A percentile compares a stretch with the other conserved stretches of the same genome.
These are phyloP conservation scores for Mycalesis mineus DNA, from an alignment of 2,888 invertebrate genomes.

Conservation along the genomic window DNA sequence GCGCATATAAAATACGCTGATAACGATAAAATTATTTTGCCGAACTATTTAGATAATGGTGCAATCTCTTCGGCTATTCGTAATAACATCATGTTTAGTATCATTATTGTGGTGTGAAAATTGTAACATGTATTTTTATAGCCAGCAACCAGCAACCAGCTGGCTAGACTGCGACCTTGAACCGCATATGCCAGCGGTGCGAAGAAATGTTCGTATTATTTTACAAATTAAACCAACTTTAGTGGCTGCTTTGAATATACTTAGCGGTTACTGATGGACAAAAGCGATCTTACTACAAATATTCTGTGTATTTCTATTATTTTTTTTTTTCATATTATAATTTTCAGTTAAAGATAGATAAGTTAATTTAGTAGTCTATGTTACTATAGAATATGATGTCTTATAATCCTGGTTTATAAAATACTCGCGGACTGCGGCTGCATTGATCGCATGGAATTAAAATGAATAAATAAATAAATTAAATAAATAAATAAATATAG, in stretches of 20 bases:
- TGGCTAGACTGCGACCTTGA: background rate
- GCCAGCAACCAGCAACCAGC: too few species aligned
- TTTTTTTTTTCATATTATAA: too few species aligned
- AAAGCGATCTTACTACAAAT: background rate
- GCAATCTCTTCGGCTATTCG: background rate
- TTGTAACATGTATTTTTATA: conserved; percentile 1
- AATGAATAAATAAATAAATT: too few species aligned
- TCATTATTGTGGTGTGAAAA: conserved; percentile 20
- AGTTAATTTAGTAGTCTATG: too few species aligned
- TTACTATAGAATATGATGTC: too few species aligned
- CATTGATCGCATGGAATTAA: too few species aligned
- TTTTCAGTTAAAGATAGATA: too few species aligned
- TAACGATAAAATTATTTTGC: too few species aligned
- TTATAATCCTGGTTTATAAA: too few species aligned
- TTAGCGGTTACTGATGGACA: background rate
- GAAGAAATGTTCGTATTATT: background rate
- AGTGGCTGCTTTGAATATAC: background rate
- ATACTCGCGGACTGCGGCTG: too few species aligned
- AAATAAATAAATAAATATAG: too few species aligned
- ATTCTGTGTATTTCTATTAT: background rate
- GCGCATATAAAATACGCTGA: too few species aligned
- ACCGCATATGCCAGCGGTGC: background rate
- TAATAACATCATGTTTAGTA: conserved; percentile 12
- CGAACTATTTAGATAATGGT: background rate
- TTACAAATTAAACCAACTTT: background rate